A percentile compares a stretch with the other conserved stretches of the same genome.
These are phyloP conservation scores for Varanus komodoensis DNA, from an alignment of 2,113 vertebrate species.

Conservation along the genomic window DNA sequence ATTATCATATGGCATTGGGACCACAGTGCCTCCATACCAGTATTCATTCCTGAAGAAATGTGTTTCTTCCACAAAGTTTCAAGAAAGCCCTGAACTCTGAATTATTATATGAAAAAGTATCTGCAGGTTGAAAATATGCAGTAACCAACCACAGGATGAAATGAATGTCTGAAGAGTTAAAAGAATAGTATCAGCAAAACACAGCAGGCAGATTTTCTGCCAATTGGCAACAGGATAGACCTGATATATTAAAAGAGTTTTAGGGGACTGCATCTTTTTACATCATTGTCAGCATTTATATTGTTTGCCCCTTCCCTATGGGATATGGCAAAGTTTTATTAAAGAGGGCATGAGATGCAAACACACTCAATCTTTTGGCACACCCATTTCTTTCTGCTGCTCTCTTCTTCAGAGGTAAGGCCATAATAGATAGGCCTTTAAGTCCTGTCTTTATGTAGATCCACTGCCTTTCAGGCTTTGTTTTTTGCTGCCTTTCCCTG, in stretches of 20 bases:
- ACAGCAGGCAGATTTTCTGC: slow-evolving; percentile 24
- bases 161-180: slow-evolving; percentile 6
- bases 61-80: background rate
- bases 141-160: slow-evolving; percentile 1
- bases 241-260: slow-evolving; percentile 14
- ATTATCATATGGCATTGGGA: background rate
- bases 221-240: slow-evolving; percentile 26
- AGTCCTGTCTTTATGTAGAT: slow-evolving; percentile 13
- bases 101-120: background rate
- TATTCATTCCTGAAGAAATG: background rate
- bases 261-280: background rate
- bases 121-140: slow-evolving; percentile 16
- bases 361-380: background rate
- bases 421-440: background rate
- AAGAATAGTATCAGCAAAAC: slow-evolving; percentile 24
- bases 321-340: background rate
- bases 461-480: background rate
- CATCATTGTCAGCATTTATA: background rate
- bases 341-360: background rate
- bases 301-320: background rate
- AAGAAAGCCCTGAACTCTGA: background rate
- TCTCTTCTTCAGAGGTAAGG: slow-evolving; percentile 5
- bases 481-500: background rate
- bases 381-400: background rate
- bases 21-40: background rate